Evolutionary conservation across 1,140 invertebrate genomes (phyloP), one percentile per base, ranked within the genome.

Genomic region (Drosophila aff.): DNA sequence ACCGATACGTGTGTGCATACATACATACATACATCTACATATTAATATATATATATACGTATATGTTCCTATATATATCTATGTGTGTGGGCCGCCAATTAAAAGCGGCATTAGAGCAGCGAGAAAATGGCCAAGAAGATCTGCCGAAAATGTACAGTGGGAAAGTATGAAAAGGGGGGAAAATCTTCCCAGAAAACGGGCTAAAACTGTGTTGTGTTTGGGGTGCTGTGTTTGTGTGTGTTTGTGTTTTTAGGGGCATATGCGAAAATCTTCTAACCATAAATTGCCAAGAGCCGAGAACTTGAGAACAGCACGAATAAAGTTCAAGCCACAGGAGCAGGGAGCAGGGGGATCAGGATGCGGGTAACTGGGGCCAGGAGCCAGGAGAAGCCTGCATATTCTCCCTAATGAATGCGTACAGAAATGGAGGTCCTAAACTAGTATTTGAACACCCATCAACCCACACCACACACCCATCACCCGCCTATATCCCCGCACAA

Each of bases 211-310:
- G 41, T 53, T 33, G 43, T 59, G 41, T 33, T 10, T 50, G 2
- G 10, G 47, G 40, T 52, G 40, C 16, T 50, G 4, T 10, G 28
- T 38, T 3, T 23, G 46, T 28, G 44, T 47, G 21, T 18, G 40
- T 55, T 26, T 23, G 46, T 38, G 36, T 18, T 52, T 47, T 52
- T 41, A 26, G 62, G 72, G 71, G 46, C 84, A 84, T 84, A 84
- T 89, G 84, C 59, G 64, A 81, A 81, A 84, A 79, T 90, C 77
- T 71, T 64, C 84, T 90, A 89, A 81, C 85, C 85, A 90, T 89
- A 89, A 89, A 90, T 89, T 90, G 66, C 74, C 81, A 63, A 89
- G 74, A 89, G 73, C 68, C 76, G 31, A 83, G 82, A 87, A 77
- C 79, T 87, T 79, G 26, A 52, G 50, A 80, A 79, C 80, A 65